phyloP scores from a whole-genome alignment of 2,797 vertebrate species.

The Saxicola maurus region DNA sequence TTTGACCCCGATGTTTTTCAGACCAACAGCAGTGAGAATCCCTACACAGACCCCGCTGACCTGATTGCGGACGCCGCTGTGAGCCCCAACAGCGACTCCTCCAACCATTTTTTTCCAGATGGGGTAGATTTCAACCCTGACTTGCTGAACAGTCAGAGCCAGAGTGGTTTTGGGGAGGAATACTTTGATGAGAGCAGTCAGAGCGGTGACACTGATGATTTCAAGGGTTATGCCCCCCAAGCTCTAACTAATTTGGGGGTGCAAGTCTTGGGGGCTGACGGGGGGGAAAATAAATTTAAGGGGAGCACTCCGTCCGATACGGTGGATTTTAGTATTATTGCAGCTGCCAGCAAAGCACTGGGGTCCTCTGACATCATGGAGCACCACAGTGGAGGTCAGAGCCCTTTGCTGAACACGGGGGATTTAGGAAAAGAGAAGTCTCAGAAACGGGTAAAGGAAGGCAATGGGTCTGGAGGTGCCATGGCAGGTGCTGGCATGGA shows the following conservation, averaged over 20 bases:
- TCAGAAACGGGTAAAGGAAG: constrained; percentile 81
- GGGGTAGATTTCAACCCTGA: constrained; percentile 95
- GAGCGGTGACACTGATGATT: constrained; percentile 90
- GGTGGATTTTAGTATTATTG: constrained; percentile 91
- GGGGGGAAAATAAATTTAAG: constrained; percentile 77
- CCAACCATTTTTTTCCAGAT: constrained; percentile 92
- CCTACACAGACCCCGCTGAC: constrained; percentile 92
- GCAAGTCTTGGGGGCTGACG: constrained; percentile 79
- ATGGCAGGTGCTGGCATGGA: constrained; percentile 77
- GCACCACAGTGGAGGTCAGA: constrained; percentile 86
- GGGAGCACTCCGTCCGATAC: constrained; percentile 82
- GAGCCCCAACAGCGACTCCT: constrained; percentile 91
- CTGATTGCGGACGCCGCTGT: constrained; percentile 90
- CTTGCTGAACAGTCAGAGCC: constrained; percentile 84
- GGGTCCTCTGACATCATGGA: constrained; percentile 86
- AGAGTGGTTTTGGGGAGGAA: constrained; percentile 84
- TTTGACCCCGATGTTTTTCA: constrained; percentile 96
- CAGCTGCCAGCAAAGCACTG: constrained; percentile 80
- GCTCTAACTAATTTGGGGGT: constrained; percentile 71
- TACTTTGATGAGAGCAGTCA: constrained; percentile 96
- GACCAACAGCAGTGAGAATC: constrained; percentile 90
- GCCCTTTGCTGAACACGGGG: constrained; percentile 82
- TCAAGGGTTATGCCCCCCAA: constrained; percentile 85
- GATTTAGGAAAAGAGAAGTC: constrained; percentile 82
- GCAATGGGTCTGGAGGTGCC: constrained; percentile 76